Evolutionary conservation across 2,113 vertebrate species (phyloP).

Genomic region (Oriolus oriolus): DNA sequence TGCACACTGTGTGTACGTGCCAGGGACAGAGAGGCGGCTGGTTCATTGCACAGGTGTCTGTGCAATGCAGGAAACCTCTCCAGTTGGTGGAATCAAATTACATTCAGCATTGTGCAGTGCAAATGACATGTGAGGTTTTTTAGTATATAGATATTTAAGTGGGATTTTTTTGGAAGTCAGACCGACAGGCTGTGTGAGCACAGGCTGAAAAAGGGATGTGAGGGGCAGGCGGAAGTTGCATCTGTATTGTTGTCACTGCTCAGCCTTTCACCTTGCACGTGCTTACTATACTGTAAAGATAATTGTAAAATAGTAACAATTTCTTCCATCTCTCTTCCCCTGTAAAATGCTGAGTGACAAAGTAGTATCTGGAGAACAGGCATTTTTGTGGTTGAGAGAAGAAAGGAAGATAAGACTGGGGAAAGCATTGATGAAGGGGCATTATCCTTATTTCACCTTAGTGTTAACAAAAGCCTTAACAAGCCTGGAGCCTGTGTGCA

Average conservation of each 20-base stretch:
- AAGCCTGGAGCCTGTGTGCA: neutral
- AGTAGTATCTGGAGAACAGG: neutral
- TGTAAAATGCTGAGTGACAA: neutral
- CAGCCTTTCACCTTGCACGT: neutral
- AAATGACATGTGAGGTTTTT: neutral
- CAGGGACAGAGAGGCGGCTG: rapidly evolving
- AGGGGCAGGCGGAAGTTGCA: neutral
- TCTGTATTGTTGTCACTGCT: neutral
- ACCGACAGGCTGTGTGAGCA: neutral
- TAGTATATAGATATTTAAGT: neutral
- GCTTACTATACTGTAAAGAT: neutral
- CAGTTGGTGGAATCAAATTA: neutral
- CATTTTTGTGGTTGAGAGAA: neutral
- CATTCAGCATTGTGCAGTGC: neutral
- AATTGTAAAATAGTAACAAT: slow-evolving; percentile 22
- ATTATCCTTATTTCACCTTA: neutral
- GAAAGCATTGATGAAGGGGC: neutral
- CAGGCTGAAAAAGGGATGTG: neutral
- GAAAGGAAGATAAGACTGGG: neutral
- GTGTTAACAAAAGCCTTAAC: neutral
- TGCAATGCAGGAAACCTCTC: neutral
- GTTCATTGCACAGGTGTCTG: rapidly evolving
- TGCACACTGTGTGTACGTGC: neutral
- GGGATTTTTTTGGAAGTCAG: neutral
- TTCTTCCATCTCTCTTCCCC: neutral